Conservation (phyloP, 2,797 vertebrate species). For the Carcharodon carcharias region DNA sequence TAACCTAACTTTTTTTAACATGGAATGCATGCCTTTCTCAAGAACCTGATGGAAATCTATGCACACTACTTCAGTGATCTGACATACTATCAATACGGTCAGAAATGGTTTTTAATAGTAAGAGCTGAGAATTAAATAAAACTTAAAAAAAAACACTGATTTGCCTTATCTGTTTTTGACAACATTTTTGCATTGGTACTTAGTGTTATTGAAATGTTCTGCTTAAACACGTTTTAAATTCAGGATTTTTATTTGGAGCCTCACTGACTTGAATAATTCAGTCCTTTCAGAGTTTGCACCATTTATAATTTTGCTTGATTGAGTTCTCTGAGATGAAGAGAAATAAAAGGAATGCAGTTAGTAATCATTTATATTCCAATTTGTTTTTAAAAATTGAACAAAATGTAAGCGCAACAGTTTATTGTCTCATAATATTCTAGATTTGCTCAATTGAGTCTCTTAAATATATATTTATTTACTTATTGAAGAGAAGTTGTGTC, state of each 20-base stretch:
- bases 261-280: background rate
- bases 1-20: background rate
- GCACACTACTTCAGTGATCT: background rate
- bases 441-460: background rate
- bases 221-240: background rate
- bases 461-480: background rate
- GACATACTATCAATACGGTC: background rate
- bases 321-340: background rate
- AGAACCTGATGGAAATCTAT: background rate
- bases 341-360: background rate
- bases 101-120: background rate
- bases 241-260: background rate
- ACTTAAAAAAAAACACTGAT: background rate
- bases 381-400: background rate
- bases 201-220: background rate
- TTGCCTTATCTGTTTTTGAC: background rate
- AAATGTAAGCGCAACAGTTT: background rate
- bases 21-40: background rate
- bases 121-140: background rate
- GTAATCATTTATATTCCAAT: background rate
- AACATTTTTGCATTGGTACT: background rate
- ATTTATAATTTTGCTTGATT: background rate
- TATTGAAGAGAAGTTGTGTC: background rate
- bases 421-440: background rate
- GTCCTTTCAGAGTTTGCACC: background rate